Evolutionary conservation across 2,888 invertebrate species (phyloP), one percentile per base, ranked within the genome.

Genomic region (Drosophila lacicola): DNA sequence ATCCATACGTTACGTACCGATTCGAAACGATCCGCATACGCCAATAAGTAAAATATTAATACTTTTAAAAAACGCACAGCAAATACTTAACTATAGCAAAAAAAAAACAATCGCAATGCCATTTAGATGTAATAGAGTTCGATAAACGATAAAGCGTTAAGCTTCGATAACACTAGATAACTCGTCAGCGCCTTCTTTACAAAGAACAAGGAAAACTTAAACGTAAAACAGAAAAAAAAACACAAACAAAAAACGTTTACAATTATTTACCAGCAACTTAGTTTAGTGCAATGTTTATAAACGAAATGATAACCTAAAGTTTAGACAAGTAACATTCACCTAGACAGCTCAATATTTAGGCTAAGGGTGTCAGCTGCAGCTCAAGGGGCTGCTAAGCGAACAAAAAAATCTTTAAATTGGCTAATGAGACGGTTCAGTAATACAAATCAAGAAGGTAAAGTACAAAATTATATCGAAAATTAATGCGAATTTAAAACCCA

Each of bases 211-310:
- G 34, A 65, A 36, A 63, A 51, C 49, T 19, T 17, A 67, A 42
- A 55, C 37, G 14, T 47, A 39, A 70, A 65, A 17, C 42, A 17
- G 41, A 53, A 39, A 49, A 37, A 75, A 39, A 70, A 55, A 17
- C 37, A 34, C 29, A 50, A 39, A 49, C 17, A 25, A 49, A 75
- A 39, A 56, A 19, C 41, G 49, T 60, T 50, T 54, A 76, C 71
- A 85, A 82, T 83, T 86, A 82, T 80, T 82, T 82, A 82, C 75
- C 69, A 79, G 49, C 46, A 70, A 69, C 65, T 65, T 80, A 78
- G 76, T 58, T 70, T 85, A 88, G 82, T 54, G 63, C 49, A 77
- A 67, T 64, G 73, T 70, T 69, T 70, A 64, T 57, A 53, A 70
- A 62, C 46, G 46, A 65, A 61, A 60, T 53, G 73, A 66, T 21